Evolutionary conservation across 1,140 invertebrate species (phyloP), one percentile per base, ranked within the genome.

Genomic region (Musca domestica): DNA sequence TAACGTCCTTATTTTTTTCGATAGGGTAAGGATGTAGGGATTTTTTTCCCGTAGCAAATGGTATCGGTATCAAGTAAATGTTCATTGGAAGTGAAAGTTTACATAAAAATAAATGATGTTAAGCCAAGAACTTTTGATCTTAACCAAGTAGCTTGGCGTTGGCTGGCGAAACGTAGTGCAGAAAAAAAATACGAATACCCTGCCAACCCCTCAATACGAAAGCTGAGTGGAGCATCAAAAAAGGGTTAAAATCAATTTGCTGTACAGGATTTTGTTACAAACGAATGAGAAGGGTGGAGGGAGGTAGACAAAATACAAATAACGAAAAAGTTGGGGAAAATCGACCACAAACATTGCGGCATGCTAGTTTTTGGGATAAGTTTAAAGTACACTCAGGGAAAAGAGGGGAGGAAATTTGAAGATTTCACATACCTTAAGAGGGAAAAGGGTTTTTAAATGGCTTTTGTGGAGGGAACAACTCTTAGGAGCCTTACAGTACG

Each of bases 71-170:
- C 34, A 12, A 30, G 34, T 41, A 41, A 7, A 5, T 5, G 5
- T 12, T 10, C 34, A 5, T 7, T 30, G 34, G 34, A 61, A 61
- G 56, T 61, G 27, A 61, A 61, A 61, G 56, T 61, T 61, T 61
- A 41, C 56, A 20, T 34, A 61, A 61, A n/a, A 61, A 61, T 61
- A 41, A 61, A 61, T 61, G 27, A 61, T 61, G 56, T 41, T 61
- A 61, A 61, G 56, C 22, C 30, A 34, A 61, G 27, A 61, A 61
- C 56, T 61, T 61, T 61, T 61, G 56, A 41, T 61, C 56, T 41
- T 34, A 61, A 61, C 34, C 34, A 41, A 41, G 34, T 41, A 41
- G 34, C 34, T 9, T 41, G 9, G 27, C 27, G 27, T 30, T n/a
- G n/a, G n/a, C n/a, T n/a, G n/a, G n/a, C n/a, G n/a, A n/a, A 30